Base-by-base conservation (phyloP, 2,113 vertebrate species). In the Periophthalmodon schlosseri region DNA sequence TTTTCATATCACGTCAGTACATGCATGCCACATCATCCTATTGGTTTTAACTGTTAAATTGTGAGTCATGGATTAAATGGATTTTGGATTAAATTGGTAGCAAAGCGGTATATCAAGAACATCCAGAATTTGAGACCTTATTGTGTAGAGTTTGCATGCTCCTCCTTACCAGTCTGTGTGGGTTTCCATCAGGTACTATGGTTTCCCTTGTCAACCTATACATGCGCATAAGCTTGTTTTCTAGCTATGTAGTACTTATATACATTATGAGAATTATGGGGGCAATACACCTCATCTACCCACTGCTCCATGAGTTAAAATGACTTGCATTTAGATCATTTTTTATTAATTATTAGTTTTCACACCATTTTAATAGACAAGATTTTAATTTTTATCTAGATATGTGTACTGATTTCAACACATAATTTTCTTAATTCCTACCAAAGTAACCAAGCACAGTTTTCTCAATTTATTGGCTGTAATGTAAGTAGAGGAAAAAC, bases 31-130 rank as follows among this genome's bases (percentile, higher is more conserved):
- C 34, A 64, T 23, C 36, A 34, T 65, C 6, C 69, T 64, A 50
- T 28, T 8, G 67, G 64, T 23, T n/a, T 14, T 68, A 57, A 39
- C 68, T 70, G 70, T 28, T 68, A 2, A 2, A 0, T 28, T 34
- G 67, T 79, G 70, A 83, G 36, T 81, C 78, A 80, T 6, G 14
- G 24, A 24, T 24, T 49, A 49, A 44, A 44, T 10, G 39, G 16
- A 54, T 56, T 56, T n/a, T n/a, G 52, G 52, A 56, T 56, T 56
- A n/a, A 56, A 21, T n/a, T 21, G 9, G 28, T 63, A 28, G 9
- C 33, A 49, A 34, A 12, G 54, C 23, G n/a, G 54, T 1, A 20
- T 7, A 9, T 21, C 21, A 4, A 60, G 57, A 60, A 14, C 4
- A 23, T 24, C 13, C 23, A 60, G 24, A 28, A 14, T 60, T 15